These are phyloP conservation scores for Umimayanthus chanpuru DNA, from an alignment of 92 coral and sea anemone species.

Conservation along the genomic window DNA sequence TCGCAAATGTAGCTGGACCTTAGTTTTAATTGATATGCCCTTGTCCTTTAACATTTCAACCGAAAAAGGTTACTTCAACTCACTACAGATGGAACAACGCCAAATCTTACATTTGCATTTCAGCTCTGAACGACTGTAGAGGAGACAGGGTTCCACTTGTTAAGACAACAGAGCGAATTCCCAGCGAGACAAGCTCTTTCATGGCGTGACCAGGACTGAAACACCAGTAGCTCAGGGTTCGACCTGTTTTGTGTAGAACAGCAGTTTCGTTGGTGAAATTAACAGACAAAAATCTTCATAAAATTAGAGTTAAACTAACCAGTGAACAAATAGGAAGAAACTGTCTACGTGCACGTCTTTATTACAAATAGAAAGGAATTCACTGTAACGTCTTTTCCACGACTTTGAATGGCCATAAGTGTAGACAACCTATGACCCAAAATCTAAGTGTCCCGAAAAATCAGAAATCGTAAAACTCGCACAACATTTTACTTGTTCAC, in stretches of 20 bases:
- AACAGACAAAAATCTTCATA: too few species aligned
- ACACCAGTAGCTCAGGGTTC: slow-evolving; percentile 97
- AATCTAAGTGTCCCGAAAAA: too few species aligned
- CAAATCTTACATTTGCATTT: slow-evolving; percentile 88
- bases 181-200: slow-evolving; percentile 80
- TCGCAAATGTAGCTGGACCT: too few species aligned
- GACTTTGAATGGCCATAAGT: too few species aligned
- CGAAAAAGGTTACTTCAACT: neutral
- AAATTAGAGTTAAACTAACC: neutral
- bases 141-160: slow-evolving; percentile 98
- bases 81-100: neutral
- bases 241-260: slow-evolving; percentile 58
- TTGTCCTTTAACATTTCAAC: too few species aligned
- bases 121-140: slow-evolving; percentile 86
- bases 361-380: too few species aligned
- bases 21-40: too few species aligned
- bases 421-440: too few species aligned
- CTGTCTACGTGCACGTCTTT: too few species aligned
- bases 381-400: too few species aligned
- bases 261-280: neutral
- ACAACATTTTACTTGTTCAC: too few species aligned
- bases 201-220: slow-evolving; percentile 98
- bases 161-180: slow-evolving; percentile 78
- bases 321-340: neutral
- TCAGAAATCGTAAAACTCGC: too few species aligned